Base-by-base conservation (phyloP, 2,888 invertebrate genomes). In the Acanthococcus lagerstroemiae region DNA sequence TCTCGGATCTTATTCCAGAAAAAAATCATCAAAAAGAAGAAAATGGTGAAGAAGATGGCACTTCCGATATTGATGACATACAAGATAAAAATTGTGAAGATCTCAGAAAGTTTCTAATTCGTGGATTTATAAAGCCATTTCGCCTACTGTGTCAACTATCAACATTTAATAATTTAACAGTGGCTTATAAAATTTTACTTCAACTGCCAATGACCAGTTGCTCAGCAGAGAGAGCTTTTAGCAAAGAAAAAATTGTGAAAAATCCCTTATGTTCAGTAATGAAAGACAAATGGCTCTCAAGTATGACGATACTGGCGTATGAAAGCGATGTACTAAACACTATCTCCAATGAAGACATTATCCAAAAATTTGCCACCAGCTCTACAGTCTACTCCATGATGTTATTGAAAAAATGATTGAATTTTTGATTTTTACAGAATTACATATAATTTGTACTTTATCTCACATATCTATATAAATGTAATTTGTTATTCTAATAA, bases 21-120 rank as follows among this genome's bases (percentile, higher is more conserved):
- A 50, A 50, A 21, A 50, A 54, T 21, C 17, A 22, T 22, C 54
- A 54, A 54, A 54, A 54, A n/a, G n/a, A 54, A 54, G 54, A 54
- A 5, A 25, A 54, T 24, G 21, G 26, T 24, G 54, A 54, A 9
- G 21, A 24, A 54, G 54, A 54, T 54, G 54, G 15, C 4, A 54
- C 4, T 24, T 22, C 4, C 9, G 54, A 22, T 24, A 9, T 15
- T 22, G 54, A 54, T 5, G 54, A 54, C 9, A 15, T 4, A 7
- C 21, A 54, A 25, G 54, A 54, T 15, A 7, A 54, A 45, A 15
- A 45, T 45, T 45, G 15, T 45, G 17, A 45, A 7, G 46, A 45
- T 45, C 46, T 45, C 46, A 45, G 4, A 4, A 4, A 45, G 4
- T 45, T 4, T 7, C 15, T 7, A 45, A 15, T 45, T 37, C 37